A percentile compares a stretch with the other conserved stretches of the same genome.
These are phyloP conservation scores for Ashinkailepas kermadecensis DNA, from an alignment of 2,888 invertebrate genomes.

Conservation along the genomic window DNA sequence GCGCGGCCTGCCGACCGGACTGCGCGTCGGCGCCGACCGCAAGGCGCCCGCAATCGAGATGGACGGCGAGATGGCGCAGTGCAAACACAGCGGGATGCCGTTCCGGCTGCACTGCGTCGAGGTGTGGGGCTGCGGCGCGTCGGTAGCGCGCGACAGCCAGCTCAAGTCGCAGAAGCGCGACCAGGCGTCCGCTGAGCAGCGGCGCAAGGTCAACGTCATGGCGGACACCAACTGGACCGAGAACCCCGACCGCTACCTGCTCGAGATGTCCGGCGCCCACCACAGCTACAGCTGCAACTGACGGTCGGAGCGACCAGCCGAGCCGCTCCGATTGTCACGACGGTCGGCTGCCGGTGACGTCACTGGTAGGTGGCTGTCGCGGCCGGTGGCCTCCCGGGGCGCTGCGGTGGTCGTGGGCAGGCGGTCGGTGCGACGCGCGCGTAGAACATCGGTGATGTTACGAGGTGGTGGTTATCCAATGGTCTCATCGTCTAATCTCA, in stretches of 20 bases:
- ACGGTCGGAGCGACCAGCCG: not conserved
- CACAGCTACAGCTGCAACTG: conserved; percentile 52
- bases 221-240: conserved; percentile 83
- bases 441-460: too few species aligned
- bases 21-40: conserved; percentile 73
- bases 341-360: too few species aligned
- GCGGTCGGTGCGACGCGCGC: too few species aligned
- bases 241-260: conserved; percentile 84
- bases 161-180: conserved; percentile 87
- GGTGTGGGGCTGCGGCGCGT: conserved; percentile 81
- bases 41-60: conserved; percentile 64
- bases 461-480: too few species aligned
- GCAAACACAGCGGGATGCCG: conserved; percentile 60
- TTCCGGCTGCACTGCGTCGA: conserved; percentile 57
- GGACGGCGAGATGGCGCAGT: conserved; percentile 63
- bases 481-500: too few species aligned
- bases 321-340: too few species aligned
- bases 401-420: too few species aligned
- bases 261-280: conserved; percentile 71
- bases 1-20: conserved; percentile 74
- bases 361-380: too few species aligned
- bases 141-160: conserved; percentile 64
- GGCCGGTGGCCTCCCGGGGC: too few species aligned
- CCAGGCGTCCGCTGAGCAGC: conserved; percentile 76
- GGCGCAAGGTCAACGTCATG: conserved; percentile 73